Evolutionary conservation across 2,888 invertebrate genomes (phyloP), one percentile per base, ranked within the genome.

Genomic region (Lasius platythorax): DNA sequence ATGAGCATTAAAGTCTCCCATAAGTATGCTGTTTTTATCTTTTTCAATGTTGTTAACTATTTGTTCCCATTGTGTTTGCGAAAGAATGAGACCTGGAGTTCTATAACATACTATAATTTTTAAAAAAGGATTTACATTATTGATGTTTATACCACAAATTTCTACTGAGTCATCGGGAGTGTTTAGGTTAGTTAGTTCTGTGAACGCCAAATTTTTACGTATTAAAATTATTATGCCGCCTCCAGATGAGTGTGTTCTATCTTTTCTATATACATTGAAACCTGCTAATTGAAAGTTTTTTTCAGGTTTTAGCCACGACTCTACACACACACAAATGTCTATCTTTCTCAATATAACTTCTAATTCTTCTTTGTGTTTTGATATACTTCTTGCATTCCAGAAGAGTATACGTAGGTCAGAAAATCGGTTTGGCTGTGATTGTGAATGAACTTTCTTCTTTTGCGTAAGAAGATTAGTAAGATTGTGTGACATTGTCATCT

Each of bases 1-100:
- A 23, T 58, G 72, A 33, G 58, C 37, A 40, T 72, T 72, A 43
- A 56, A 72, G 8, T 56, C 70, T 3, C 70, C 37, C 28, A 70
- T n/a, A 9, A 70, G 12, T 8, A 53, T 12, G 11, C 58, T 28
- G 23, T 6, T 8, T 1, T 23, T 23, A 28, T 58, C 28, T 11
- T 2, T 43, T n/a, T 8, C 15, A 53, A 53, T n/a, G 18, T 53
- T 53, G 28, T 28, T 23, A 3, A 58, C 9, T 23, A 58, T 11
- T 8, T n/a, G n/a, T n/a, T 53, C 53, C 53, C n/a, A 53, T 53
- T 53, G 18, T 18, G 53, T 18, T n/a, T 53, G 15, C 2, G 53
- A 53, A 6, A 53, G n/a, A 18, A 23, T 58, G 3, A 11, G 9
- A 8, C 58, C 28, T 11, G 58, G 11, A 11, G n/a, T 58, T 9